Percentiles rank a stretch among this genome's conserved stretches.
These are phyloP conservation scores for Hoplodrina ambigua DNA, from an alignment of 2,888 invertebrate genomes.

Conservation along the genomic window DNA sequence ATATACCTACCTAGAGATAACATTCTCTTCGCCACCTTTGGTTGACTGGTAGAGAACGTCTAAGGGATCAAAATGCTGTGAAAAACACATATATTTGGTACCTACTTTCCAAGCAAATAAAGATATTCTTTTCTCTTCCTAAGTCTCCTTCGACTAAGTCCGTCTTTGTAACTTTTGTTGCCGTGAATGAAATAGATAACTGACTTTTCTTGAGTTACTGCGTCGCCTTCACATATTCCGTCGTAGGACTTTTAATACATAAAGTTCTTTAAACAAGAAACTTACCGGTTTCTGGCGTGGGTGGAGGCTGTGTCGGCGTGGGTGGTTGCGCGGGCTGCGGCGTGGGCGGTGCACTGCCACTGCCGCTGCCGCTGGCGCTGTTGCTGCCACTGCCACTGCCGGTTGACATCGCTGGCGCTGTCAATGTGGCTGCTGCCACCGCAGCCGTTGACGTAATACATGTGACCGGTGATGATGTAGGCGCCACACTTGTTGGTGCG, in stretches of 20 bases:
- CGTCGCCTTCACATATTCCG: too few relatives aligned
- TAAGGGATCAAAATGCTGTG: too few relatives aligned
- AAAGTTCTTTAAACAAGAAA: conserved; percentile 32
- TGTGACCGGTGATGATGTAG: conserved; percentile 49
- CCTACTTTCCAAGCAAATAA: too few relatives aligned
- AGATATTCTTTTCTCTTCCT: too few relatives aligned
- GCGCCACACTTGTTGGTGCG: conserved; percentile 31
- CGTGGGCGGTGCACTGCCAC: conserved; percentile 77
- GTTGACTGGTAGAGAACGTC: too few relatives aligned
- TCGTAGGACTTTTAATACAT: background rate
- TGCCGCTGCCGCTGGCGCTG: conserved; percentile 46
- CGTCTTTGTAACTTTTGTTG: too few relatives aligned
- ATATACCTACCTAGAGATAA: too few relatives aligned
- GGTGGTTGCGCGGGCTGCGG: conserved; percentile 80
- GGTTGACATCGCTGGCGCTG: conserved; percentile 48
- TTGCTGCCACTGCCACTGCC: conserved; percentile 41
- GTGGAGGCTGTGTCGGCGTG: conserved; percentile 79
- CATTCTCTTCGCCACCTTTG: too few relatives aligned
- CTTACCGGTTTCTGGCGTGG: conserved; percentile 84
- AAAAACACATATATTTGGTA: too few relatives aligned
- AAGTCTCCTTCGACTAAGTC: too few relatives aligned
- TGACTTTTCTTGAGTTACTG: too few relatives aligned
- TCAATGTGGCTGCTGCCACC: conserved; percentile 43
- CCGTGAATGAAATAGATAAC: too few relatives aligned
- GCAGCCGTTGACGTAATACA: conserved; percentile 59